Base-by-base conservation (phyloP, 1,140 invertebrate species). In the Zaprionus ornatus region DNA sequence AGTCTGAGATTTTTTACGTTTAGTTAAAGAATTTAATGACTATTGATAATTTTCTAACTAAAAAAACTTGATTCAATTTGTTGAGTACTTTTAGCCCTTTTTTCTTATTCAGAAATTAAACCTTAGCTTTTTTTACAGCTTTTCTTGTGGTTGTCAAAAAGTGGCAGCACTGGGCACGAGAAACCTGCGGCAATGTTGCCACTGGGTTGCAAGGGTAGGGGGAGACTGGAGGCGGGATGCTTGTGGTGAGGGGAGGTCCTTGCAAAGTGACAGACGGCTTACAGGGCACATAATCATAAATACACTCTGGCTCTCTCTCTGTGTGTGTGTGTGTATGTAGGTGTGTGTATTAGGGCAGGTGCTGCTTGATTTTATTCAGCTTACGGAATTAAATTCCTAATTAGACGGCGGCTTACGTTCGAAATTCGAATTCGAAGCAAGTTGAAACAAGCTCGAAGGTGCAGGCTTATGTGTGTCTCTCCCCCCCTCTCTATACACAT, bases 271-370 rank as follows among this genome's bases (percentile, higher is more conserved):
- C 45, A 13, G 45, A 50, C 45, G 45, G 45, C 45, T 45, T 45
- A 45, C 40, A 45, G 40, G 40, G 40, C 40, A n/a, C 40, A 23
- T 23, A 50, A 50, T 50, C 45, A 50, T 50, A 50, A 50, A 50
- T 50, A 50, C 45, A 17, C 7, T 45, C 40, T 45, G 7, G 40
- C 40, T 4, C n/a, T 23, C 23, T 15, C 4, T 9, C 6, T 1
- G 13, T 45, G 37, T 12, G 59, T 48, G 59, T 66, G 37, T 21
- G 12, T 4, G 19, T n/a, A 50, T 59, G 19, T 54, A 42, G 17
- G 10, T 62, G 57, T 29, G 52, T 50, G 69, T 40, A 54, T 42
- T 50, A 10, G 17, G 45, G 3, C 10, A 48, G 45, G 45, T 48
- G 45, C 45, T 21, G 45, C 17, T 50, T 50, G 19, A 50, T 50